Evolutionary conservation across 2,113 vertebrate genomes (phyloP).

Genomic region (Prunella fulvescens): DNA sequence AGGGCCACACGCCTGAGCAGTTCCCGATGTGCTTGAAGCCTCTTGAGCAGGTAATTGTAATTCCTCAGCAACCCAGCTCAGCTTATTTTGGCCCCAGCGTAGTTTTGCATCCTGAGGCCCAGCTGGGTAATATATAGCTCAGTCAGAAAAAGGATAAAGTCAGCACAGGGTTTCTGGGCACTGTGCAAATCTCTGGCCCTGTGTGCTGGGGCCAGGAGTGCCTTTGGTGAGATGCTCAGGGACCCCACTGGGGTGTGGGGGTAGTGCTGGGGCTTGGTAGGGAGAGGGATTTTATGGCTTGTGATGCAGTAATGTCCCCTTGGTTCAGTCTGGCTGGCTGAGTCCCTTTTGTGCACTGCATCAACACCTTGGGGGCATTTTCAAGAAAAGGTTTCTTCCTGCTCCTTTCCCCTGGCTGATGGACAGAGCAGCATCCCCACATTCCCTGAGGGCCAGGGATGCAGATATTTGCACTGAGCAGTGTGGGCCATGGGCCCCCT

Average conservation of each 20-base stretch:
- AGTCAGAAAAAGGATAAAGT: not conserved
- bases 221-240: not conserved
- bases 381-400: not conserved
- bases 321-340: not conserved
- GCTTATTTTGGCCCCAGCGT: not conserved
- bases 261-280: not conserved
- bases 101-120: not conserved
- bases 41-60: not conserved
- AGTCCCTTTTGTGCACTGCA: not conserved
- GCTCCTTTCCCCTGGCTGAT: not conserved
- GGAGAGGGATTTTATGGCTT: not conserved
- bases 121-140: not conserved
- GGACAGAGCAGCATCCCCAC: not conserved
- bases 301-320: not conserved
- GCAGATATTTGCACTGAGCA: not conserved
- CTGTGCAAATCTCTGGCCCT: not conserved
- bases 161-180: not conserved
- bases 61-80: not conserved
- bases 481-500: accelerated
- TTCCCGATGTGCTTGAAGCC: accelerated
- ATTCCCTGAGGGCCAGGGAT: too few species aligned
- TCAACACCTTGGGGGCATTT: not conserved
- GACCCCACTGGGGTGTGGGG: not conserved
- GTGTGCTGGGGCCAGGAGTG: not conserved
- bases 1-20: not conserved